Evolutionary conservation across 2,888 invertebrate species (phyloP).

Genomic region (Diloba caeruleocephala): DNA sequence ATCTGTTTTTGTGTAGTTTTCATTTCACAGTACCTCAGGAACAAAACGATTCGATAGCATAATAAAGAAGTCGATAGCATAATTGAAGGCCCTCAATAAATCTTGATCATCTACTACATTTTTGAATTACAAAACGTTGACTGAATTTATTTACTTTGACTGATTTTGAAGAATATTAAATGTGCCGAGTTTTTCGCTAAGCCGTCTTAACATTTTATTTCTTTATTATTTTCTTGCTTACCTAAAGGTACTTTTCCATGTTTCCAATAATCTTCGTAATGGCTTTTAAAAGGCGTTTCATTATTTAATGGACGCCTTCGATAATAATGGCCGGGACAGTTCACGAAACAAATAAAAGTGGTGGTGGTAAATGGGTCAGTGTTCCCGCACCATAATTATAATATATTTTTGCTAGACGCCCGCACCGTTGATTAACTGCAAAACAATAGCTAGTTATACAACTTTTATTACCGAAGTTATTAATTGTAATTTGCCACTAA

Average conservation of each 20-base stretch:
- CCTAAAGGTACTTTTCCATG: slow-evolving; percentile 34
- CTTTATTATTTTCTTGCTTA: slow-evolving; percentile 29
- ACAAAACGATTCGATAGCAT: no score
- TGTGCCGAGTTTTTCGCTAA: slow-evolving; percentile 21
- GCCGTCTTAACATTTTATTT: slow-evolving; percentile 33
- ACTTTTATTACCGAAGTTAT: no score
- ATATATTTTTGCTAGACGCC: neutral
- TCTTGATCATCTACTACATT: neutral
- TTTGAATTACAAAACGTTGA: no score
- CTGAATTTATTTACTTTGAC: neutral
- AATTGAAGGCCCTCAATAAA: no score
- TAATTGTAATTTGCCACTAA: no score
- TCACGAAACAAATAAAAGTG: slow-evolving; percentile 47
- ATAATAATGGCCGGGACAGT: slow-evolving; percentile 52
- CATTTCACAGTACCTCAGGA: no score
- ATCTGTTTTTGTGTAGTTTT: neutral
- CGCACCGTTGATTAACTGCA: neutral
- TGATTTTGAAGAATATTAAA: slow-evolving; percentile 11
- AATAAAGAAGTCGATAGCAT: no score
- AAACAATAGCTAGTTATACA: neutral
- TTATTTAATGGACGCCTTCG: slow-evolving; percentile 58
- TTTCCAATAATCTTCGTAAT: slow-evolving; percentile 60
- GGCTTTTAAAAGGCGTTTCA: slow-evolving; percentile 56
- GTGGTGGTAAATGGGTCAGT: slow-evolving; percentile 4
- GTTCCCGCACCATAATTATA: neutral